These are phyloP conservation scores for Drosophila greeni DNA, from an alignment of 2,888 invertebrate species.

Conservation along the genomic window DNA sequence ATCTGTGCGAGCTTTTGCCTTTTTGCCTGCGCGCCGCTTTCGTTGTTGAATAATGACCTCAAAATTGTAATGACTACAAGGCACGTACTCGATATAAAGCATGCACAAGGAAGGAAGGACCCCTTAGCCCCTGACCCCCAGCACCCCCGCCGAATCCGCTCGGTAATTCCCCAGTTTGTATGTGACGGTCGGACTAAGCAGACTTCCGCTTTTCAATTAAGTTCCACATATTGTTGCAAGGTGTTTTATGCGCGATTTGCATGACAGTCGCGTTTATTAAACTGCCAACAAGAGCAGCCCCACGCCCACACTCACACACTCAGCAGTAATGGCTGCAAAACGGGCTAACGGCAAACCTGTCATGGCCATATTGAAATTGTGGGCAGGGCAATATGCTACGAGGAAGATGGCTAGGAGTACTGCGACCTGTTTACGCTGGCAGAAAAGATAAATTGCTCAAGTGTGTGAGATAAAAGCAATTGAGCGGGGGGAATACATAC, in stretches of 20 bases:
- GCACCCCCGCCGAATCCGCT: neutral
- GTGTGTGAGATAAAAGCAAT: conserved; percentile 39
- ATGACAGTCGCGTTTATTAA: conserved; percentile 66
- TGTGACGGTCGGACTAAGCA: conserved; percentile 62
- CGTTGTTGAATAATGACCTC: conserved; percentile 70
- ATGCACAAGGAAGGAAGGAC: conserved; percentile 26
- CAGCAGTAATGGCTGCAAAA: conserved; percentile 27
- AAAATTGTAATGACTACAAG: conserved; percentile 72
- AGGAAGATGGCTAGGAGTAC: conserved; percentile 18
- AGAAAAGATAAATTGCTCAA: conserved; percentile 44
- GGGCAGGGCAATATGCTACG: conserved; percentile 45
- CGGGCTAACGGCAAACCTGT: conserved; percentile 27
- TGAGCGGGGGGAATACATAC: conserved; percentile 4
- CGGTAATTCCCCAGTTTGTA: conserved; percentile 23
- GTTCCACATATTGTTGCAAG: conserved; percentile 66
- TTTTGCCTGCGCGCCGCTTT: conserved; percentile 63
- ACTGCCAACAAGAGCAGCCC: conserved; percentile 43
- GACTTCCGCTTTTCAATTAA: conserved; percentile 75
- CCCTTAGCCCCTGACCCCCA: conserved; percentile 2
- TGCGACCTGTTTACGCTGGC: conserved; percentile 42
- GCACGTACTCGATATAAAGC: conserved; percentile 71
- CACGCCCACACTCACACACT: neutral
- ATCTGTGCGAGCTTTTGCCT: conserved; percentile 45
- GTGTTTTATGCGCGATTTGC: conserved; percentile 74
- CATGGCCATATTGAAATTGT: conserved; percentile 40